Evolutionary conservation across 2,888 invertebrate species (phyloP), one percentile per base, ranked within the genome.

Genomic region (Zaprionus obscuricornis): DNA sequence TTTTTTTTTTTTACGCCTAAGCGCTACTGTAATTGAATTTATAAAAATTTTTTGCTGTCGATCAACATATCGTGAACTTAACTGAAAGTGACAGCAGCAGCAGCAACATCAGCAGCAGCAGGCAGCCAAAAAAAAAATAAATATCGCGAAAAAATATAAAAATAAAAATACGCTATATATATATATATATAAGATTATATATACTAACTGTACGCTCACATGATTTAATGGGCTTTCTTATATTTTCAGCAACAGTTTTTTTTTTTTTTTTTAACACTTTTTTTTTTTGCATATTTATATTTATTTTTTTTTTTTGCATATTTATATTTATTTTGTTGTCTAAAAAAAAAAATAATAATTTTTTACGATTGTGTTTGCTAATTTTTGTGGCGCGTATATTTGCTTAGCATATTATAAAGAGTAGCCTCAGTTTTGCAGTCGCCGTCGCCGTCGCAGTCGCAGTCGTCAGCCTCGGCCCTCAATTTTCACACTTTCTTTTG

Each of bases 401-500:
- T 70, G 79, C 55, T 46, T 52, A 49, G 67, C 56, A 74, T 57
- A 76, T 75, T 69, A 73, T 69, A 50, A 64, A 59, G 62, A n/a
- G n/a, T n/a, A n/a, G n/a, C n/a, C n/a, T n/a, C n/a, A n/a, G n/a
- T n/a, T n/a, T n/a, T n/a, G n/a, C n/a, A n/a, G n/a, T n/a, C n/a
- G n/a, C n/a, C n/a, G n/a, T 66, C 49, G 67, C 59, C 59, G 14
- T 26, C 13, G 24, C n/a, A 11, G 27, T 16, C 11, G 26, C 13
- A 10, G 56, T 17, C 45, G 39, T 36, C 57, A 46, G 63, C 51
- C 39, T 57, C 62, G 73, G 58, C 81, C 74, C 74, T 62, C 76
- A 52, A 17, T 46, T 55, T 81, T 76, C 77, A 77, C 76, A 76
- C 76, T 76, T 76, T 81, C 81, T 64, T 62, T 74, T 37, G 49